phyloP scores from a whole-genome alignment of 2,113 vertebrate genomes.

The Notechis scutatus region DNA sequence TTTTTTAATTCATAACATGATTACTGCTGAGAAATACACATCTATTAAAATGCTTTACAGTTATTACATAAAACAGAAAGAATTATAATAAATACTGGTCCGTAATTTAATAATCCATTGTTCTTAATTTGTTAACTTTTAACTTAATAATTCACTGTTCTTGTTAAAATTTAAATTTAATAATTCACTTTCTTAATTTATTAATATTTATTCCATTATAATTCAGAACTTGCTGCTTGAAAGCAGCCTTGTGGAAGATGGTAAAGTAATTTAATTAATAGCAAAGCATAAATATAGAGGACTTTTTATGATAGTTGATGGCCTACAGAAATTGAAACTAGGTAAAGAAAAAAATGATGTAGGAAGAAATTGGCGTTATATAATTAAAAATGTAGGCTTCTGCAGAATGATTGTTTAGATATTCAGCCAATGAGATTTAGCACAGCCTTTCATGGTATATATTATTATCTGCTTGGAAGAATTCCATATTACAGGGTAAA shows the following conservation, averaged over 20 bases:
- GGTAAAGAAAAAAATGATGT: background rate
- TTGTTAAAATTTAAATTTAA: background rate
- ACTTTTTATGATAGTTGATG: background rate
- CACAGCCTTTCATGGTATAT: background rate
- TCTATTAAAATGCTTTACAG: background rate
- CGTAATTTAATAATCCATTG: background rate
- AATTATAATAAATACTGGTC: background rate
- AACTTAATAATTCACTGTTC: background rate
- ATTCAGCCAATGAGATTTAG: background rate
- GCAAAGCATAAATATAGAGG: background rate
- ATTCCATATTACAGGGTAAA: background rate
- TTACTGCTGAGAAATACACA: background rate
- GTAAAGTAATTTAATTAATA: background rate
- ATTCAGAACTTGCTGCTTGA: background rate
- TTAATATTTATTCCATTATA: background rate
- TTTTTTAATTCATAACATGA: slow-evolving; percentile 12
- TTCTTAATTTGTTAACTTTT: background rate
- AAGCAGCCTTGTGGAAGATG: background rate
- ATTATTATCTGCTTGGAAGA: background rate
- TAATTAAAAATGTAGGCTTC: background rate
- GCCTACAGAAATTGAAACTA: background rate
- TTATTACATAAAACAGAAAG: background rate
- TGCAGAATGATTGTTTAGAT: background rate
- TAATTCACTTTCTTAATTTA: background rate
- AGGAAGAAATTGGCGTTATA: background rate